phyloP scores from a whole-genome alignment of 2,113 vertebrate species.

The Scomber japonicus region DNA sequence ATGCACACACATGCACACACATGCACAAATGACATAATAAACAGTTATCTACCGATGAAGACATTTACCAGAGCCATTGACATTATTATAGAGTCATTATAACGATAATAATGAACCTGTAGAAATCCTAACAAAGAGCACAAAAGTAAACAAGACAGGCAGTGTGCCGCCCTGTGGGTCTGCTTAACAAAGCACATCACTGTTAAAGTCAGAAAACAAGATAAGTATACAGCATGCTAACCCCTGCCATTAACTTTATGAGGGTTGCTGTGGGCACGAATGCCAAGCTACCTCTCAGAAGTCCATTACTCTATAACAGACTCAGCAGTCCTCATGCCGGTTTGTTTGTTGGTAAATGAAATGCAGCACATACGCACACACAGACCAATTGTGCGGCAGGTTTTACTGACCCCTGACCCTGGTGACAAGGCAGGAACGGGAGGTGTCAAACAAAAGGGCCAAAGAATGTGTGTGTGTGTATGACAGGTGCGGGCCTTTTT shows the following conservation, averaged over 20 bases:
- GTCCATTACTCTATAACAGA: conserved; percentile 48
- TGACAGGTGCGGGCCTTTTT: conserved; percentile 78
- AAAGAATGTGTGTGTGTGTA: conserved; percentile 65
- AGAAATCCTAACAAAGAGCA: not conserved
- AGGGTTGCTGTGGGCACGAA: conserved; percentile 28
- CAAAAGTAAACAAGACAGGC: conserved; percentile 8
- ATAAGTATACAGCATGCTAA: conserved; percentile 30
- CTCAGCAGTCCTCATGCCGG: conserved; percentile 1
- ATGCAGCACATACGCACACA: conserved; percentile 1
- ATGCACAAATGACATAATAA: not conserved
- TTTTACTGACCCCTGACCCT: conserved; percentile 45
- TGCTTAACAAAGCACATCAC: conserved; percentile 37
- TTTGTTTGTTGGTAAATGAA: conserved; percentile 47
- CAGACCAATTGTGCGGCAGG: conserved; percentile 1
- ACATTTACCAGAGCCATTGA: not conserved
- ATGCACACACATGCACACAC: not conserved
- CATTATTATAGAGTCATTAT: not conserved
- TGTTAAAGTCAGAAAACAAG: conserved; percentile 42
- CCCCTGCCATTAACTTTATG: conserved; percentile 46
- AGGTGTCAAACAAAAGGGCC: conserved; percentile 72
- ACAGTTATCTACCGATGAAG: not conserved
- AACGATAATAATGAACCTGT: conserved; percentile 3
- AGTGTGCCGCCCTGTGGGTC: not conserved
- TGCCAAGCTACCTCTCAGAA: conserved; percentile 20
- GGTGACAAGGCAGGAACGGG: conserved; percentile 65